These are phyloP conservation scores for Synanthedon myopaeformis DNA, from an alignment of 2,888 invertebrate species.

Conservation along the genomic window DNA sequence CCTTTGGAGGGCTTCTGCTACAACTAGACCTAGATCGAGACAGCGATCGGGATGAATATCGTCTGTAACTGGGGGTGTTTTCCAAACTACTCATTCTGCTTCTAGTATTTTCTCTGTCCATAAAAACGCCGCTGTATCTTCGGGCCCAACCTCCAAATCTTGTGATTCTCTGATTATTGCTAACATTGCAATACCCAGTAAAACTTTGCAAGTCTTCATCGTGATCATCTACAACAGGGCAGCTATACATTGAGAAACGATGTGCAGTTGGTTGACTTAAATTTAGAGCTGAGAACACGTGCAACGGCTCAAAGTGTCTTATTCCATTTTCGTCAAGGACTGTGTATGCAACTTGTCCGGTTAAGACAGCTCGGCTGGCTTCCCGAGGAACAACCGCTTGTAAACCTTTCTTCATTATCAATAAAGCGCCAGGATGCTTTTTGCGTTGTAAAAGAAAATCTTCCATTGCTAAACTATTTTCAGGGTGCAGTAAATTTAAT, in stretches of 20 bases:
- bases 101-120: conserved; percentile 54
- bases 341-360: conserved; percentile 80
- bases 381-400: conserved; percentile 84
- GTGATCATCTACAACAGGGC: conserved; percentile 69
- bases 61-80: conserved; percentile 69
- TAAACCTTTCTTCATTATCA: conserved; percentile 79
- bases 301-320: conserved; percentile 80
- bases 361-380: conserved; percentile 78
- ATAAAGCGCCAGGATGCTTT: conserved; percentile 70
- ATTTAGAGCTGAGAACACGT: conserved; percentile 78
- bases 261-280: conserved; percentile 74
- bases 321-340: conserved; percentile 83
- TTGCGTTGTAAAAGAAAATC: conserved; percentile 76
- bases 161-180: conserved; percentile 58
- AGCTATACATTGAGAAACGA: conserved; percentile 76
- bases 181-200: conserved; percentile 59
- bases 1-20: conserved; percentile 62
- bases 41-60: conserved; percentile 56
- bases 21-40: conserved; percentile 59
- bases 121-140: conserved; percentile 45
- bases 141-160: conserved; percentile 56
- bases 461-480: conserved; percentile 82
- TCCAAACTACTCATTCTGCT: conserved; percentile 60
- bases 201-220: conserved; percentile 56
- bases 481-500: conserved; percentile 72